Percentiles rank a stretch among this genome's conserved stretches.
Evolutionary conservation across 1,140 invertebrate species (phyloP).

Genomic region (Agrilus planipennis): DNA sequence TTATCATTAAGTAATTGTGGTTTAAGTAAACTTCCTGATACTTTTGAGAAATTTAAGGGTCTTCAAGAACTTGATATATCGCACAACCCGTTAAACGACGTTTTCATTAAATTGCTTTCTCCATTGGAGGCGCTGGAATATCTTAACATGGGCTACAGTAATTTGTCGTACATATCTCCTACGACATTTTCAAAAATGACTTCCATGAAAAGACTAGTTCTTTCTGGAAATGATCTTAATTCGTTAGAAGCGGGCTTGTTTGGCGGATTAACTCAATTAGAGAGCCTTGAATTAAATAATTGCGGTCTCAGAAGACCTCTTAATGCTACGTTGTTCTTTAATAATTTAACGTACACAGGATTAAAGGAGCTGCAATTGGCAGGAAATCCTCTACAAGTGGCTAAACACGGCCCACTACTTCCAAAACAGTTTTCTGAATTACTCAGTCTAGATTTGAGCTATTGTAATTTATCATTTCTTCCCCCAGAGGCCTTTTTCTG

Average conservation of each 20-base stretch:
- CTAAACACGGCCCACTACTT: conserved; percentile 43
- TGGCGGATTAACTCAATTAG: conserved; percentile 50
- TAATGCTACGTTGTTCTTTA: conserved; percentile 54
- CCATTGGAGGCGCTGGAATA: conserved; percentile 53
- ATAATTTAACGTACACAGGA: conserved; percentile 48
- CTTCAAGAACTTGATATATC: conserved; percentile 56
- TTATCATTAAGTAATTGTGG: conserved; percentile 40
- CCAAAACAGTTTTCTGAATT: conserved; percentile 51
- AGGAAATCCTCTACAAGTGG: conserved; percentile 53
- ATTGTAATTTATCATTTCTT: conserved; percentile 48
- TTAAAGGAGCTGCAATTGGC: conserved; percentile 55
- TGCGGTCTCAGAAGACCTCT: conserved; percentile 50
- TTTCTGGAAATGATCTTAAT: conserved; percentile 55
- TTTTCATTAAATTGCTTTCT: conserved; percentile 52
- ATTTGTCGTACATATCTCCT: conserved; percentile 50
- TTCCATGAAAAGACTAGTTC: conserved; percentile 48
- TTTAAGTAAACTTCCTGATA: conserved; percentile 47
- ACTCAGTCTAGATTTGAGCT: conserved; percentile 50
- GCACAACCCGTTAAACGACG: conserved; percentile 54
- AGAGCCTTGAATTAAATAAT: conserved; percentile 53
- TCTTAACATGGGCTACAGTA: conserved; percentile 62
- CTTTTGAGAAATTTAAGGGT: conserved; percentile 51
- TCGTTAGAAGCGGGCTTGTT: conserved; percentile 57
- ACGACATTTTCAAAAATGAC: conserved; percentile 59
- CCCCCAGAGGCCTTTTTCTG: conserved; percentile 48